Conservation (phyloP, 2,797 vertebrate genomes). For the Yasuhikotakia modesta region DNA sequence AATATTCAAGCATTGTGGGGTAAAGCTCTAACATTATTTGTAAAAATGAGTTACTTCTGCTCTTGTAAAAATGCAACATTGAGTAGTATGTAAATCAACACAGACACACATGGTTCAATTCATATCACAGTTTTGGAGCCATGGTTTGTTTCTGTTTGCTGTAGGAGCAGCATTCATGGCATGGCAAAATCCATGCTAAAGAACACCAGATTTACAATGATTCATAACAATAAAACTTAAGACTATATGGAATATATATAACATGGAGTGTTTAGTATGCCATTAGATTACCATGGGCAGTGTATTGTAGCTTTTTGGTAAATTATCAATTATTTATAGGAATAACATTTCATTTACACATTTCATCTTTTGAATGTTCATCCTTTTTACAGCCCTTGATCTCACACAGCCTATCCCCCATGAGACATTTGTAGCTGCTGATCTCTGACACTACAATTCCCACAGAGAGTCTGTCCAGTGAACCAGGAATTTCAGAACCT, state of each 20-base stretch:
- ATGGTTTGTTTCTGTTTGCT: too few relatives aligned
- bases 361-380: too few relatives aligned
- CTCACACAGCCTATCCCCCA: conserved; percentile 56
- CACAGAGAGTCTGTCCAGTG: conserved; percentile 64
- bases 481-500: conserved; percentile 64
- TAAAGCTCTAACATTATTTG: neutral
- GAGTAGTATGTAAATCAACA: neutral
- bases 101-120: neutral
- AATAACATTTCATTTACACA: conserved; percentile 33
- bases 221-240: too few relatives aligned
- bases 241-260: too few relatives aligned
- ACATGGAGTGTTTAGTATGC: too few relatives aligned
- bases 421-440: conserved; percentile 35
- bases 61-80: neutral
- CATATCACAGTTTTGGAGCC: too few relatives aligned
- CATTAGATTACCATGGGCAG: too few relatives aligned
- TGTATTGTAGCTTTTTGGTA: too few relatives aligned
- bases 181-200: too few relatives aligned
- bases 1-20: neutral
- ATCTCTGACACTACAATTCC: conserved; percentile 61
- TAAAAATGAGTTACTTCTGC: neutral
- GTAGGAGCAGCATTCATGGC: too few relatives aligned
- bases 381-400: conserved; percentile 70
- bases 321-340: neutral
- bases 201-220: too few relatives aligned